Evolutionary conservation across 2,797 vertebrate genomes (phyloP).

Genomic region (Fistularia tabacaria): DNA sequence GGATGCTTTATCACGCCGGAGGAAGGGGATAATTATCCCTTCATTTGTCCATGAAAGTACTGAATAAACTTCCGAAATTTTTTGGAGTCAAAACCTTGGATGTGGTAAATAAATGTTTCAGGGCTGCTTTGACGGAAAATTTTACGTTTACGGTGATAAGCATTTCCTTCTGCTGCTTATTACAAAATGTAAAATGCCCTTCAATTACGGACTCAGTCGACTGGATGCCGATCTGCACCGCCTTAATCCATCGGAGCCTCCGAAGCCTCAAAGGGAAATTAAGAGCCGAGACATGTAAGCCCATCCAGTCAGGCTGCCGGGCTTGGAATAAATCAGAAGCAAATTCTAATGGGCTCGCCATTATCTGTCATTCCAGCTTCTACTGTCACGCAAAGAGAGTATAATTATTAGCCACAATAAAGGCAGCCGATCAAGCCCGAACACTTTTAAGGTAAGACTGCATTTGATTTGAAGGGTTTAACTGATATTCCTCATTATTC

Average conservation of each 20-base stretch:
- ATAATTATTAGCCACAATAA: slow-evolving; percentile 34
- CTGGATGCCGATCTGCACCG: slow-evolving; percentile 32
- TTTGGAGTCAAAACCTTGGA: too few relatives aligned
- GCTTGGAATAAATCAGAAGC: slow-evolving; percentile 34
- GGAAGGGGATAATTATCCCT: too few relatives aligned
- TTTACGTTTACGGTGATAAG: slow-evolving; percentile 26
- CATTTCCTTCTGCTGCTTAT: slow-evolving; percentile 23
- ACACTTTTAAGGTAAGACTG: slow-evolving; percentile 6
- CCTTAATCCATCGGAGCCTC: slow-evolving; percentile 39
- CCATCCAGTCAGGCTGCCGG: slow-evolving; percentile 18
- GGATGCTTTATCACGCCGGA: too few relatives aligned
- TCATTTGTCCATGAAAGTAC: too few relatives aligned
- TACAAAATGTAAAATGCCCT: slow-evolving; percentile 30
- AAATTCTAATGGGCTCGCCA: slow-evolving; percentile 20
- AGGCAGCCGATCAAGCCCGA: slow-evolving; percentile 7
- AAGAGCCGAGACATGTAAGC: slow-evolving; percentile 29
- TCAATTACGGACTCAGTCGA: slow-evolving; percentile 26
- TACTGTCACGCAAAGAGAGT: slow-evolving; percentile 19
- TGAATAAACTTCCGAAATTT: too few relatives aligned
- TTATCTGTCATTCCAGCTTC: slow-evolving; percentile 32
- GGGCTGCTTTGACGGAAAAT: slow-evolving; percentile 14
- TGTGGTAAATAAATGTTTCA: background rate
- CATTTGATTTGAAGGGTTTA: slow-evolving; percentile 7
- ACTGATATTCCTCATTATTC: background rate
- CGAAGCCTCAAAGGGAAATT: slow-evolving; percentile 24